Conservation (phyloP, 2,888 invertebrate species). For the Microplitis deprimator region DNA sequence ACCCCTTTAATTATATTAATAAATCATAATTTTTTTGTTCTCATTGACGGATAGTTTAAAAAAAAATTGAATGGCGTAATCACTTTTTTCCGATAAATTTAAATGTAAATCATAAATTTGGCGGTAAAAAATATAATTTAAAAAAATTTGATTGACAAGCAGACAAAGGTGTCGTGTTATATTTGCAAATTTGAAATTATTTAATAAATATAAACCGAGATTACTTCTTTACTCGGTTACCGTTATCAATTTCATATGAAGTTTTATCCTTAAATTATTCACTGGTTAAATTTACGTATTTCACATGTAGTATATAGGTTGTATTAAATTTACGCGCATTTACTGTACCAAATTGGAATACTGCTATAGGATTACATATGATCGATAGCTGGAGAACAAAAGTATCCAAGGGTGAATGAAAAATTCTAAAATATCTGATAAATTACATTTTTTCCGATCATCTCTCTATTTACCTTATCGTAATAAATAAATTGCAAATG, state of each 20-base stretch:
- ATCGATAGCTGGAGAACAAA: background rate
- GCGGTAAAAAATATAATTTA: too few relatives aligned
- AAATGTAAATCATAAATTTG: too few relatives aligned
- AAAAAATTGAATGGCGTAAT: too few relatives aligned
- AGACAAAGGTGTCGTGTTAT: too few relatives aligned
- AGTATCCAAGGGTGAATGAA: background rate
- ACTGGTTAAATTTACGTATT: background rate
- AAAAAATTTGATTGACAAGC: too few relatives aligned
- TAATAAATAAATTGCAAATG: background rate
- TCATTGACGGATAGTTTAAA: too few relatives aligned
- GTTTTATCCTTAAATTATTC: background rate
- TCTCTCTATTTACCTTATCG: background rate
- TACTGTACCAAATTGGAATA: conserved; percentile 1
- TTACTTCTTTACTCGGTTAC: background rate
- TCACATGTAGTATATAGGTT: background rate
- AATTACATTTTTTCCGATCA: background rate
- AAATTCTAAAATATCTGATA: background rate
- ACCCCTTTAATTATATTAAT: too few relatives aligned
- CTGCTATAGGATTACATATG: background rate
- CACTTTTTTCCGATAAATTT: too few relatives aligned
- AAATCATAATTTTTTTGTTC: too few relatives aligned
- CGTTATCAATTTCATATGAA: too few relatives aligned
- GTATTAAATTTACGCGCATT: background rate
- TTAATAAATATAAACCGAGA: background rate
- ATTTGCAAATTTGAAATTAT: background rate